These are phyloP conservation scores for Anoplophora glabripennis DNA, from an alignment of 1,140 invertebrate genomes.

Conservation along the genomic window DNA sequence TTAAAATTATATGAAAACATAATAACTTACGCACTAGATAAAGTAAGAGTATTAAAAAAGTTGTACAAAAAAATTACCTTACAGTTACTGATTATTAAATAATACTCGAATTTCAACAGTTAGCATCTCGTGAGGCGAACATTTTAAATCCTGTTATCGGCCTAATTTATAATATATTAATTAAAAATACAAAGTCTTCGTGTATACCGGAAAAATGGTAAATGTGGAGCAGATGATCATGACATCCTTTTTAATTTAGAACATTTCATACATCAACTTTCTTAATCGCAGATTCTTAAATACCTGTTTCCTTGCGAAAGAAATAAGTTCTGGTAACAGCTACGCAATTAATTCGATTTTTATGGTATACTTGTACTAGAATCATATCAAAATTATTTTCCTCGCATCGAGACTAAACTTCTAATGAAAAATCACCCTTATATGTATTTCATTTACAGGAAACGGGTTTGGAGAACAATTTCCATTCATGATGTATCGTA, in stretches of 20 bases:
- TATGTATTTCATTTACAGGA: not conserved
- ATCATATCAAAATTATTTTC: not conserved
- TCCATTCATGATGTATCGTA: conserved; percentile 25
- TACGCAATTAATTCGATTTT: not conserved
- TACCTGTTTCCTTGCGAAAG: not conserved
- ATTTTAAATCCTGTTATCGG: conserved; percentile 2
- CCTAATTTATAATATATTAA: not conserved
- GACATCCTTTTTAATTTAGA: conserved; percentile 27
- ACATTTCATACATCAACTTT: conserved; percentile 24
- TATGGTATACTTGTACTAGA: not conserved
- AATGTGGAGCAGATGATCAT: conserved; percentile 27
- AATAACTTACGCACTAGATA: too few relatives aligned
- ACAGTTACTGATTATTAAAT: too few relatives aligned
- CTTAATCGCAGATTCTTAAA: conserved; percentile 15
- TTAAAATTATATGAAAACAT: too few relatives aligned
- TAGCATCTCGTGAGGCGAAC: not conserved
- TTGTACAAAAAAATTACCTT: too few relatives aligned
- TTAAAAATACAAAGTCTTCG: not conserved
- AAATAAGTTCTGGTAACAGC: conserved; percentile 1
- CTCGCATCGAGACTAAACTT: conserved; percentile 1
- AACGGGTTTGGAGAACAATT: conserved; percentile 23
- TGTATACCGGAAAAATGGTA: not conserved
- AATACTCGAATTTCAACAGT: too few relatives aligned
- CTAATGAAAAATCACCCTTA: not conserved
- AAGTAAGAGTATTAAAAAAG: too few relatives aligned